Base-by-base conservation (phyloP, 2,113 vertebrate genomes). In the Cinclus cinclus region DNA sequence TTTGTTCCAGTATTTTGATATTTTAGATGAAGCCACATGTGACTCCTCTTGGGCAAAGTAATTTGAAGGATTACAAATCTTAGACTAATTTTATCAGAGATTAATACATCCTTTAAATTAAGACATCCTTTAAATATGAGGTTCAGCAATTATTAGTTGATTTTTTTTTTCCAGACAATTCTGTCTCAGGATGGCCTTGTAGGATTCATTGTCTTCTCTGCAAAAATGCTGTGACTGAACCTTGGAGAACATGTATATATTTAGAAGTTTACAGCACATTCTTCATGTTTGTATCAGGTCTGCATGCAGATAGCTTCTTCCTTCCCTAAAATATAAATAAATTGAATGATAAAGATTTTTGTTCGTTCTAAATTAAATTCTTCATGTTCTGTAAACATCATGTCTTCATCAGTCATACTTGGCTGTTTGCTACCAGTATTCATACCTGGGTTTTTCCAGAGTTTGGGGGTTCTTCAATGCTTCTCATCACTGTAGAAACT, bases 61-160 rank as follows among this genome's bases (percentile, higher is more conserved):
- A 50, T 92, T 94, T 98, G 95, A 91, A 86, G 6, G 30, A 75
- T 3, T 37, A 30, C 33, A 47, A 81, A 44, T 20, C 7, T 87
- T 19, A 35, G 6, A 19, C 8, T 68, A 91, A 88, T 55, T 41
- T 89, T 79, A 73, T 65, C 21, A 62, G 63, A 52, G n/a, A 86
- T 15, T 80, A 88, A 93, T 64, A n/a, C n/a, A n/a, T n/a, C n/a
- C n/a, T n/a, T n/a, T n/a, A n/a, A n/a, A n/a, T n/a, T n/a, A n/a
- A n/a, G n/a, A 94, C 31, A 96, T 93, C 90, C 83, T 96, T 94
- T 81, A 90, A 94, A 96, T 97, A 96, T 60, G 20, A 96, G 90
- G 41, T 95, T 94, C 88, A 83, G 49, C 42, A 87, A 96, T 47
- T 58, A 77, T 90, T 94, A 89, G 58, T 91, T 96, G 85, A 74